Evolutionary conservation across 1,140 invertebrate genomes (phyloP).

Genomic region (Brachionus plicatilis): DNA sequence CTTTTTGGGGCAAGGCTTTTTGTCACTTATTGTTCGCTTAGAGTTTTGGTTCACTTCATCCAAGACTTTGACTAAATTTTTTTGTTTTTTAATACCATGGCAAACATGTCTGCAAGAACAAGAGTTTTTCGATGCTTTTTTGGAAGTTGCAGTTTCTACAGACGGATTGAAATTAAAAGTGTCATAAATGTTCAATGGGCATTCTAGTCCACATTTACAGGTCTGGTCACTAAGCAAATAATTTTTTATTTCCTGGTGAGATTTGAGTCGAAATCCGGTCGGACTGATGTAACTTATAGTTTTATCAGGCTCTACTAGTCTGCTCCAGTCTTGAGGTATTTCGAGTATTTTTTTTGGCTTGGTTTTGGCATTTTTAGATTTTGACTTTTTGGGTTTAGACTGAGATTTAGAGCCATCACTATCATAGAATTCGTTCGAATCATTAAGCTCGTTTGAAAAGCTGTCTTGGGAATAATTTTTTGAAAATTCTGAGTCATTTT

Average conservation of each 20-base stretch:
- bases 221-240: slow-evolving; percentile 26
- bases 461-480: neutral
- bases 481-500: neutral
- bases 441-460: neutral
- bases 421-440: neutral
- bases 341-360: neutral
- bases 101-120: neutral
- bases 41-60: slow-evolving; percentile 28
- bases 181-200: slow-evolving; percentile 16
- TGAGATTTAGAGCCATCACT: neutral
- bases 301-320: neutral
- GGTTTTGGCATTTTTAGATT: neutral
- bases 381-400: neutral
- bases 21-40: neutral
- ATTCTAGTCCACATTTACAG: slow-evolving; percentile 38
- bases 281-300: neutral
- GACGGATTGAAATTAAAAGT: slow-evolving; percentile 18
- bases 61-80: slow-evolving; percentile 24
- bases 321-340: neutral
- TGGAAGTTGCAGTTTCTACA: neutral
- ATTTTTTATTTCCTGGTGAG: neutral
- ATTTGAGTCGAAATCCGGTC: neutral
- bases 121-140: neutral
- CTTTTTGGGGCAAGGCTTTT: neutral
- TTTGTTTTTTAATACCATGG: neutral